Base-by-base conservation (phyloP, 1,140 invertebrate genomes). In the Pachypeltis micranthus region DNA sequence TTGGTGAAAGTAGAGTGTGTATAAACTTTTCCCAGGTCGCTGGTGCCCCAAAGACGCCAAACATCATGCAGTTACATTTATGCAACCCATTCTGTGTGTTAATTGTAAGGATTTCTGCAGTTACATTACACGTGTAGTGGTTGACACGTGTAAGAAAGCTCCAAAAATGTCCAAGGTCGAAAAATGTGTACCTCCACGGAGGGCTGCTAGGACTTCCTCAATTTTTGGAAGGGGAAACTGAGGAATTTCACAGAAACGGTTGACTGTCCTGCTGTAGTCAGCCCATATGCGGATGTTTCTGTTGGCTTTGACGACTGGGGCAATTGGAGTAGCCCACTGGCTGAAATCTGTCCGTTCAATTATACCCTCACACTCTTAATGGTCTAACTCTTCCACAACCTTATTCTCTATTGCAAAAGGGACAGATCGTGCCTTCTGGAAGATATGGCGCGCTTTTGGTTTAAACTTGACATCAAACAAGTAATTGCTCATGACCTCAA, bases 181-280 rank as follows among this genome's bases (percentile, higher is more conserved):
- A 64, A 71, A 72, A 44, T 10, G 31, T 39, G 66, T 31, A 29
- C 65, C 56, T 7, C 65, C 69, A 1, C 65, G 65, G 54, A 69
- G 63, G 31, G 65, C n/a, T 3, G 26, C 23, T 31, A 60, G 29
- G 4, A 60, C 29, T 7, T 60, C 59, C 23, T 60, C 31, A 31
- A 60, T 28, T 28, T 29, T 28, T 39, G 59, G 59, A n/a, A 60
- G 24, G 19, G 59, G 59, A 31, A 31, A 34, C 26, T 39, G 24
- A 16, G 27, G 19, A 2, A 31, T 28, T 2, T 27, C 31, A 31
- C 28, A 16, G 29, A 23, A 19, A 14, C n/a, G 1, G 51, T 63
- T 63, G 10, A 78, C 51, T 7, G 74, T 75, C 2, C 69, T 67
- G 63, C 75, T 74, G 69, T 75, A 80, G 69, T 81, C 77, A 0